phyloP scores from a whole-genome alignment of 2,888 invertebrate genomes.

The Melanchra persicariae region DNA sequence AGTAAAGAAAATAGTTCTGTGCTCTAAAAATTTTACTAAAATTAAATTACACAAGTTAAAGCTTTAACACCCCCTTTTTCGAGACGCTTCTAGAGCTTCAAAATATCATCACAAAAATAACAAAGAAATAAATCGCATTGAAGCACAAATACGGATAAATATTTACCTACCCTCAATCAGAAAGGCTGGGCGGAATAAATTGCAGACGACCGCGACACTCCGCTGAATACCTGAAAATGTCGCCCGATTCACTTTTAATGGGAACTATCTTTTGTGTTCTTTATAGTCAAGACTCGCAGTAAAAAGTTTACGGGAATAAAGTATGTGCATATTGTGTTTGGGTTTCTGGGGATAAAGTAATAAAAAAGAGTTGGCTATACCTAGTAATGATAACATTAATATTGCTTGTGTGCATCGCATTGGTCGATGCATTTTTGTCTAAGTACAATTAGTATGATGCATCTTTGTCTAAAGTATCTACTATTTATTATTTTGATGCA shows the following conservation, averaged over 20 bases:
- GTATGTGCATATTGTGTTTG: slow-evolving; percentile 8
- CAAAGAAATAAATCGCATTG: slow-evolving; percentile 15
- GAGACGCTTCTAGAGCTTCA: too few relatives aligned
- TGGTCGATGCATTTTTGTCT: not conserved
- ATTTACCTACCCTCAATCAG: slow-evolving; percentile 44
- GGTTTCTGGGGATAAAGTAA: not conserved
- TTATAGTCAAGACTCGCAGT: slow-evolving; percentile 12
- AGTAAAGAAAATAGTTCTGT: too few relatives aligned
- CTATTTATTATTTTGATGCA: not conserved
- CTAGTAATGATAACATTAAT: not conserved
- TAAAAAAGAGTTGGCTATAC: not conserved
- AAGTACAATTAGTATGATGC: not conserved
- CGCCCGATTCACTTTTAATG: slow-evolving; percentile 51
- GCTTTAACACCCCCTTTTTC: too few relatives aligned
- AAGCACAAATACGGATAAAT: slow-evolving; percentile 41
- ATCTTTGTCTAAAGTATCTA: not conserved
- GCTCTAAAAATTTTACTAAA: too few relatives aligned
- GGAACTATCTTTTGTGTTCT: slow-evolving; percentile 54
- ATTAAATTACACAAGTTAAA: too few relatives aligned
- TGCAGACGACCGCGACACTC: slow-evolving; percentile 16
- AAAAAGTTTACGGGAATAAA: slow-evolving; percentile 27
- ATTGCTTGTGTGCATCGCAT: not conserved
- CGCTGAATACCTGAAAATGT: slow-evolving; percentile 50
- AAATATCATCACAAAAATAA: too few relatives aligned
- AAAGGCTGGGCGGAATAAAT: slow-evolving; percentile 39